Evolutionary conservation across 2,113 vertebrate genomes (phyloP).

Genomic region (Triplophysa rosa): DNA sequence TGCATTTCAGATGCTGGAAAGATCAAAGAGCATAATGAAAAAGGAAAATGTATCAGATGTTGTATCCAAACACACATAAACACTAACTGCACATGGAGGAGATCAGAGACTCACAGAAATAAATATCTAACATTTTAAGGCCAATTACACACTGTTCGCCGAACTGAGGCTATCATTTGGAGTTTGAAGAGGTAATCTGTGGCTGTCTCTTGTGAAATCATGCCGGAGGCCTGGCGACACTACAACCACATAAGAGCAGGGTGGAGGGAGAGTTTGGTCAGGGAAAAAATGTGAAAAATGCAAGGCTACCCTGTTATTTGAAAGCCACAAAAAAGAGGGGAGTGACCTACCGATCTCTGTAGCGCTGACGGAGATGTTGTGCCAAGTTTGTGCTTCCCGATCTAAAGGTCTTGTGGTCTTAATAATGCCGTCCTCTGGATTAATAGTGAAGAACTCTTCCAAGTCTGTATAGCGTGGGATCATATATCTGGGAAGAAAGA

Average conservation of each 20-base stretch:
- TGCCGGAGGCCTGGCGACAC: constrained; percentile 27
- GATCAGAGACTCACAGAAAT: constrained; percentile 12
- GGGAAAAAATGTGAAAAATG: constrained; percentile 42
- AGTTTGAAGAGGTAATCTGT: constrained; percentile 47
- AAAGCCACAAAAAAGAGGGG: constrained; percentile 30
- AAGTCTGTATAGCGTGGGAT: constrained; percentile 94
- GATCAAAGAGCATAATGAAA: constrained; percentile 22
- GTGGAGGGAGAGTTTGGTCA: constrained; percentile 15
- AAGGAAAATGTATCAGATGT: not conserved
- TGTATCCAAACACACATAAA: constrained; percentile 36
- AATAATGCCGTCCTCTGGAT: constrained; percentile 89
- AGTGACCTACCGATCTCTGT: constrained; percentile 84
- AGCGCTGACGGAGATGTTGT: constrained; percentile 94
- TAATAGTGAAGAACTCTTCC: constrained; percentile 91
- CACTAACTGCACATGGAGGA: constrained; percentile 8
- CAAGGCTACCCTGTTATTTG: constrained; percentile 46
- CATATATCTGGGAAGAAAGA: constrained; percentile 81
- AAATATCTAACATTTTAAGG: constrained; percentile 39
- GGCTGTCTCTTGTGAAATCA: constrained; percentile 44
- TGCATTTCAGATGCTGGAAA: constrained; percentile 33
- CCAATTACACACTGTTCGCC: constrained; percentile 20
- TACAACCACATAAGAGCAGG: constrained; percentile 50
- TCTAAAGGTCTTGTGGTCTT: constrained; percentile 89
- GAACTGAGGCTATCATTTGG: constrained; percentile 45
- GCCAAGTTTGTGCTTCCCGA: constrained; percentile 89